Evolutionary conservation across 2,888 invertebrate species (phyloP).

Genomic region (Apamea sordens): DNA sequence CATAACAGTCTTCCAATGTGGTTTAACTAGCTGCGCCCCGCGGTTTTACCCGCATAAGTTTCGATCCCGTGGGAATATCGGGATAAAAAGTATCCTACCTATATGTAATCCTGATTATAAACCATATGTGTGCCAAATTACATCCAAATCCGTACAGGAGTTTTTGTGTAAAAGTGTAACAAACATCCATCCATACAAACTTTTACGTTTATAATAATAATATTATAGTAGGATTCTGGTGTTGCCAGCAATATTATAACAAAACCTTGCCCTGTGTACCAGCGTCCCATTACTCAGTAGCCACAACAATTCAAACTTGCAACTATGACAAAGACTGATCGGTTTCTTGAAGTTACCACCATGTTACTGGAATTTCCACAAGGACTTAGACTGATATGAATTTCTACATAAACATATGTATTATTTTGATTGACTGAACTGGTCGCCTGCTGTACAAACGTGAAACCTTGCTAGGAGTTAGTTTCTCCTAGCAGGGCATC

Average conservation of each 20-base stretch:
- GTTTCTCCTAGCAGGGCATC: neutral
- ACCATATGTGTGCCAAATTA: no score
- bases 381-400: constrained; percentile 14
- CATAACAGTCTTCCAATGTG: neutral
- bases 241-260: neutral
- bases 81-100: no score
- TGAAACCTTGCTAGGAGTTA: no score
- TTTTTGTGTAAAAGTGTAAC: no score
- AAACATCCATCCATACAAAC: no score
- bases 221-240: no score
- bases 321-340: constrained; percentile 54
- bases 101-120: no score
- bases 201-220: no score
- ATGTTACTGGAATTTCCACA: constrained; percentile 19
- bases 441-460: no score
- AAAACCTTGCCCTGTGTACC: constrained; percentile 7
- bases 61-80: no score
- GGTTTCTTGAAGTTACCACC: constrained; percentile 28
- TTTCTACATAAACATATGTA: neutral
- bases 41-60: no score
- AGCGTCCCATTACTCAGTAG: constrained; percentile 49
- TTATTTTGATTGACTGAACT: constrained; percentile 2
- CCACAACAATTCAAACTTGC: constrained; percentile 48
- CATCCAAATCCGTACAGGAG: no score
- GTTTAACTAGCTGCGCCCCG: neutral